Evolutionary conservation across 2,797 vertebrate species (phyloP).

Genomic region (Kryptopterus vitreolus): DNA sequence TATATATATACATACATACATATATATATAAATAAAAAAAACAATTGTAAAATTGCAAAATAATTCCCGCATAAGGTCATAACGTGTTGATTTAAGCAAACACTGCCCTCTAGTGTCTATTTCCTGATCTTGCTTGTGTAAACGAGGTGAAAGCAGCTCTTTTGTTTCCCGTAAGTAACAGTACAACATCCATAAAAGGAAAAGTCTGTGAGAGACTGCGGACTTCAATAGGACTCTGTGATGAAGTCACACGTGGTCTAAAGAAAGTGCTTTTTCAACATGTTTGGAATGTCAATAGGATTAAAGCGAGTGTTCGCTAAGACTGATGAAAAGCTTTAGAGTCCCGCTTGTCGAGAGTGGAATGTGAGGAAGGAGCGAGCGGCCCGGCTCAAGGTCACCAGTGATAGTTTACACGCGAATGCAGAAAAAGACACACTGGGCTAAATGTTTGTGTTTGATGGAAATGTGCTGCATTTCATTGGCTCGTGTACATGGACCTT

Average conservation of each 20-base stretch:
- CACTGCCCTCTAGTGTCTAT: slow-evolving; percentile 43
- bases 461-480: neutral
- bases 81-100: neutral
- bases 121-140: neutral
- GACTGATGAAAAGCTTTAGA: neutral
- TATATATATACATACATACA: too few species aligned
- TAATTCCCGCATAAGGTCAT: neutral
- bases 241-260: neutral
- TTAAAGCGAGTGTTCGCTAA: neutral
- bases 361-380: neutral
- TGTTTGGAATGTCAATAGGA: neutral
- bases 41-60: too few species aligned
- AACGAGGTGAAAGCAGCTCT: neutral
- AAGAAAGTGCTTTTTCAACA: neutral
- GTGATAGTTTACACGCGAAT: neutral
- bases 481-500: too few species aligned
- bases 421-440: too few species aligned
- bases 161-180: too few species aligned
- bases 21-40: too few species aligned
- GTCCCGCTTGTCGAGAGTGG: neutral
- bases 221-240: neutral
- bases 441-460: neutral
- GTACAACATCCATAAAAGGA: slow-evolving; percentile 38
- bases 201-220: slow-evolving; percentile 8
- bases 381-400: neutral